phyloP scores from a whole-genome alignment of 2,888 invertebrate genomes.

The Furcula furcula region DNA sequence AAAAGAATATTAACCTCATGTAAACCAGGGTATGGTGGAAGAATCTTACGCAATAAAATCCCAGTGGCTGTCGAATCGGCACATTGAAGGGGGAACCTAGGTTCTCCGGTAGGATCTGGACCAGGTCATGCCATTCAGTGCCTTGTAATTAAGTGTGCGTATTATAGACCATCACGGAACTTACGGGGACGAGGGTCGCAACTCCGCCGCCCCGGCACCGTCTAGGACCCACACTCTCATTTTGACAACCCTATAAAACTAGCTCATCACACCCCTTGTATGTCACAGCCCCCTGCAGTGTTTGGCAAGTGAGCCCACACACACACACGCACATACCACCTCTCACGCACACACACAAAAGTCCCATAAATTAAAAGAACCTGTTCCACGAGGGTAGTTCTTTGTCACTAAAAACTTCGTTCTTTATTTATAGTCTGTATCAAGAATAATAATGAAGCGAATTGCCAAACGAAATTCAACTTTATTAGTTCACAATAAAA shows the following conservation, averaged over 20 bases:
- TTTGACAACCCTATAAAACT: constrained; percentile 52
- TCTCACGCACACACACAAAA: constrained; percentile 48
- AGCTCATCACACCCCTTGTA: constrained; percentile 63
- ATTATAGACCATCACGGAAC: too few relatives aligned
- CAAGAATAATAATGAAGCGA: constrained; percentile 4
- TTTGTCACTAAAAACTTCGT: constrained; percentile 46
- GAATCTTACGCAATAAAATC: too few relatives aligned
- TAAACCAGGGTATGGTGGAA: too few relatives aligned
- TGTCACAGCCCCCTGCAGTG: constrained; percentile 59
- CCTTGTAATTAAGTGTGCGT: too few relatives aligned
- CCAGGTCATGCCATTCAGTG: too few relatives aligned
- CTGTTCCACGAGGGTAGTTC: constrained; percentile 65
- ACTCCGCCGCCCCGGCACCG: too few relatives aligned
- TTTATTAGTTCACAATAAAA: background rate
- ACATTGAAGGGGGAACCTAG: too few relatives aligned
- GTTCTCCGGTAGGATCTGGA: too few relatives aligned
- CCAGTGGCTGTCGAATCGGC: too few relatives aligned
- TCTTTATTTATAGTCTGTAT: constrained; percentile 31
- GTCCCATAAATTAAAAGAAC: constrained; percentile 75
- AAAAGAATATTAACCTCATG: too few relatives aligned
- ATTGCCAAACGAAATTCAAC: constrained; percentile 7
- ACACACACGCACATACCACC: constrained; percentile 29
- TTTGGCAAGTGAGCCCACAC: constrained; percentile 59
- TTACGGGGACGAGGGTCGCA: too few relatives aligned
- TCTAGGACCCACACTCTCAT: too few relatives aligned